Evolutionary conservation across 2,113 vertebrate species (phyloP), one percentile per base, ranked within the genome.

Genomic region (Salvelinus sp.): DNA sequence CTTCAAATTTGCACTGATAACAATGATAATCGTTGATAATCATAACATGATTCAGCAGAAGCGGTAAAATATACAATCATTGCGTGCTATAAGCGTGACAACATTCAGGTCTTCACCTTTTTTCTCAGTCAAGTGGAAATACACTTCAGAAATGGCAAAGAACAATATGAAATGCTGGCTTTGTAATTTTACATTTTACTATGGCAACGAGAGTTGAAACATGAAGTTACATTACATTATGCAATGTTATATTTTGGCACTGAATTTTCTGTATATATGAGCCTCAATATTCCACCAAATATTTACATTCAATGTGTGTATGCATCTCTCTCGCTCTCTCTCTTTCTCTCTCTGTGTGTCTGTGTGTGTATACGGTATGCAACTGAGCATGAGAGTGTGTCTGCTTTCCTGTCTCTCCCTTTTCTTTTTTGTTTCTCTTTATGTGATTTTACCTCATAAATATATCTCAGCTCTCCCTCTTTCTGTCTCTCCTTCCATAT

Each of bases 21-120:
- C 89, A 92, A 92, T 92, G 90, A 91, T 87, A 88, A 85, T 86
- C 84, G 86, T 89, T 88, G 85, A 74, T 91, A 88, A 90, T 91
- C 87, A 85, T 80, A 86, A 84, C 72, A 79, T 86, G 88, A 85
- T 90, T 90, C 79, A 90, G 92, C 91, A 90, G 88, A 93, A 93
- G 93, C 91, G 90, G 91, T 92, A 92, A 91, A 92, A 93, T 93
- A 89, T 94, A 94, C 93, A 94, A 93, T 94, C 92, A 89, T 91
- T 89, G 90, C 91, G 93, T 93, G 92, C 93, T 92, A 80, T 91
- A 91, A 93, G 91, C 89, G 87, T 91, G 87, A 92, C 91, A 90
- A 93, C 92, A 91, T 92, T 93, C 91, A 87, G 86, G 85, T 89
- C 88, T 81, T 87, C 88, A 82, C 83, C 79, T 84, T 84, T 83